Base-by-base conservation (phyloP, 2,113 vertebrate genomes). In the Elephas maximus region DNA sequence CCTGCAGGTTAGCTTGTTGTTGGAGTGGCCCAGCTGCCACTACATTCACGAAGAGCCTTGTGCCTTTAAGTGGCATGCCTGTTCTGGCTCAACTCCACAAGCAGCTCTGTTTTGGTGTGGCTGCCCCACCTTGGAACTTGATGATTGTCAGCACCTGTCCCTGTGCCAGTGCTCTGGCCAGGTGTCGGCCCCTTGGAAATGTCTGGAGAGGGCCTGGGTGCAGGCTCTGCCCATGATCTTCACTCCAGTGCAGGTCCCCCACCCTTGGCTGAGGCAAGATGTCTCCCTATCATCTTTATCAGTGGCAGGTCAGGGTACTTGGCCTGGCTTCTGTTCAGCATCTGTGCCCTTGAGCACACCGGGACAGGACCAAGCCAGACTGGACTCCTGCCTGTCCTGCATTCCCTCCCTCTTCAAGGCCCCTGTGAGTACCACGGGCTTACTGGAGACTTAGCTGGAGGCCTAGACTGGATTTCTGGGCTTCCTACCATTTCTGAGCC, bases 261-360 rank as follows among this genome's bases (percentile, higher is more conserved):
- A 0, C 17, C 3, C 30, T 12, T 7, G 6, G 37, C n/a, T 30
- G 8, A 26, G 41, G 37, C 10, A 26, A 20, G 3, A 15, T 3
- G 1, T 37, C 30, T 67, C 41, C 28, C 45, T 20, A 23, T 5
- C n/a, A 28, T 26, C 74, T 82, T 71, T 12, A 33, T 17, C 67
- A 33, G 14, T 44, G 51, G 67, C 48, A 76, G 21, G 60, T 62
- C 21, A 20, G 44, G 37, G 76, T 26, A 78, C 44, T 26, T 12
- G 37, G 45, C 76, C 26, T 44, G 15, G 44, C 44, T 78, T 30
- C 44, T 78, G 24, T 78, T 15, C 76, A 48, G 24, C 76, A 71
- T n/a, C 33, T n/a, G 69, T 71, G 14, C 33, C 33, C 76, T 78
- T 28, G 14, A 48, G 15, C 26, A 30, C 26, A 2, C 6, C 6